Evolutionary conservation across 2,888 invertebrate species (phyloP).

Genomic region (Nemotelus nigrinus): DNA sequence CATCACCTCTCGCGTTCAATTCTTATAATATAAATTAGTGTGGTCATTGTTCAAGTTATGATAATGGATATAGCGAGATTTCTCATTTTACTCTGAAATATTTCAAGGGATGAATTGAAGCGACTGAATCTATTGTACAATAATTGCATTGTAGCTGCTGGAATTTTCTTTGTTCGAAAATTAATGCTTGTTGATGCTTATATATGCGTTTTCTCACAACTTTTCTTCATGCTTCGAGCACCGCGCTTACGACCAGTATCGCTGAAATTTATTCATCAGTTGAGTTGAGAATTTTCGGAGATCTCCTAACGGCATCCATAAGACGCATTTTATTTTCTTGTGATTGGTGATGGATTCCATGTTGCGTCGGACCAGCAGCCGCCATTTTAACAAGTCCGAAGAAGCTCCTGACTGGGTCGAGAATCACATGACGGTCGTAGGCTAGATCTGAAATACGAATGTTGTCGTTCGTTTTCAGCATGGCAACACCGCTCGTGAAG

Average conservation of each 20-base stretch:
- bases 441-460: slow-evolving; percentile 77
- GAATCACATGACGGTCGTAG: slow-evolving; percentile 73
- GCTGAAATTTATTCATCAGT: background rate
- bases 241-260: too few relatives aligned
- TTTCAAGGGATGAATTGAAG: too few relatives aligned
- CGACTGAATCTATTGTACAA: too few relatives aligned
- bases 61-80: background rate
- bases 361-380: slow-evolving; percentile 45
- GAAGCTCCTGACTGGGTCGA: slow-evolving; percentile 82
- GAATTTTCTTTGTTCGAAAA: too few relatives aligned
- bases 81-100: too few relatives aligned
- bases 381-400: slow-evolving; percentile 83
- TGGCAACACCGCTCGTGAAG: slow-evolving; percentile 75
- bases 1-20: slow-evolving; percentile 11
- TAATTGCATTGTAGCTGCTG: too few relatives aligned
- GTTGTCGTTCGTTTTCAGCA: slow-evolving; percentile 72
- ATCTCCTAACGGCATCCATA: slow-evolving; percentile 5
- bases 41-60: slow-evolving; percentile 15
- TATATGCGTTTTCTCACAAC: too few relatives aligned
- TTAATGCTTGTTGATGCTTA: too few relatives aligned
- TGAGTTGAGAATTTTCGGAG: background rate
- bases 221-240: too few relatives aligned
- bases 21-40: background rate
- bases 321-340: slow-evolving; percentile 9
- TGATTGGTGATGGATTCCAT: slow-evolving; percentile 1